Evolutionary conservation across 2,888 invertebrate genomes (phyloP), one percentile per base, ranked within the genome.

Genomic region (Leptothorax acervorum): DNA sequence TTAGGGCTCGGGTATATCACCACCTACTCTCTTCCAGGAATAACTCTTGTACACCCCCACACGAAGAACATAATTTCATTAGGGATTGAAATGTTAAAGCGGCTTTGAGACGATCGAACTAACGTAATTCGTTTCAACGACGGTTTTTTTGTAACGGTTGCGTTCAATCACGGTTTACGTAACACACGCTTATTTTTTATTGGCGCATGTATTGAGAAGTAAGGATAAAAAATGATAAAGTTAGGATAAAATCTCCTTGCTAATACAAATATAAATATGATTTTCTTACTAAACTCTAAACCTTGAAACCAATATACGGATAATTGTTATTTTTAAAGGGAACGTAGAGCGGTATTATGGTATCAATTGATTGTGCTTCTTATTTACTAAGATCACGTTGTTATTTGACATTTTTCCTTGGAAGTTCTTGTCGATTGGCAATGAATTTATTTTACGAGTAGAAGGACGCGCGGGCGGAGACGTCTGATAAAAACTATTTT

Each of bases 401-500:
- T 55, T 3, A 9, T 48, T 48, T 35, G 62, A 75, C n/a, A 66
- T 42, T 60, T 65, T 75, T 53, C 0, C 28, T 65, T 15, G 12
- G 5, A 39, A 51, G 6, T 18, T 53, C 8, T 53, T 42, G 42
- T 75, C 9, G 75, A 42, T n/a, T 78, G 28, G 42, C 55, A 55
- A 78, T 31, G 31, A 55, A 68, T 76, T 63, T 63, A 48, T 62
- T 45, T 63, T 35, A 63, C 23, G 28, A n/a, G 2, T n/a, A 23
- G 12, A 42, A 63, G 9, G 39, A 28, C 2, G 8, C 9, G 15
- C 18, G 35, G 12, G 23, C 53, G 39, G 4, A 76, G 18, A 35
- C 1, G 28, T 23, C 23, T 48, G 5, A 31, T 75, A 35, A 45
- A 75, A 63, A 23, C 1, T 66, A 12, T 9, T 53, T 76, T 39